A percentile compares a stretch with the other conserved stretches of the same genome.
Evolutionary conservation across 2,797 vertebrate genomes (phyloP).

Genomic region (Natrix natrix): DNA sequence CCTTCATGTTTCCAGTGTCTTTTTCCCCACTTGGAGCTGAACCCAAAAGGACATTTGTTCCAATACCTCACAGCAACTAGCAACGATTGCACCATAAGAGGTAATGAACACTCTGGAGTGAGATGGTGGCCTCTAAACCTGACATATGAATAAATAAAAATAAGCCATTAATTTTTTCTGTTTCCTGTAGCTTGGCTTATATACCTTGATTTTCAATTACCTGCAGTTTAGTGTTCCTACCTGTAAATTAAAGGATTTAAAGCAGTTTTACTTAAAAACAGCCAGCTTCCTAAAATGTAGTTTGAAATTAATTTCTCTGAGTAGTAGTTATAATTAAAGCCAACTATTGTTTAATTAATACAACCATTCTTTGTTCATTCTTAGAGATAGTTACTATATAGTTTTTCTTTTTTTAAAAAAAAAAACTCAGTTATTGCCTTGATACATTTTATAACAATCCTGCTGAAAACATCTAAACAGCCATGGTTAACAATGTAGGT

Average conservation of each 20-base stretch:
- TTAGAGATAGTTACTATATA: no score
- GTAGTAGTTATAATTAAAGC: neutral
- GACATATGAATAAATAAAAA: neutral
- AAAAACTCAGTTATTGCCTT: neutral
- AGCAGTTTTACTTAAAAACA: neutral
- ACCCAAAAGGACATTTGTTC: no score
- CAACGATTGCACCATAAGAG: neutral
- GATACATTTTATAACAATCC: neutral
- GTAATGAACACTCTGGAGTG: neutral
- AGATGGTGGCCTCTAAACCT: neutral
- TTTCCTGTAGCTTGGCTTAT: neutral
- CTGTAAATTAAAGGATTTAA: neutral
- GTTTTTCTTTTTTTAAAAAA: neutral
- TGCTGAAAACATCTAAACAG: neutral
- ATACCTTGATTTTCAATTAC: neutral
- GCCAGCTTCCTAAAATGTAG: neutral
- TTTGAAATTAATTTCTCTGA: neutral
- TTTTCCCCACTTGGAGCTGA: no score
- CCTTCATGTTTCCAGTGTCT: no score
- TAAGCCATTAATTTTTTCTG: neutral
- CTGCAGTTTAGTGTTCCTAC: neutral
- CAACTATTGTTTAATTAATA: neutral
- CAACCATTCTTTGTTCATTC: neutral
- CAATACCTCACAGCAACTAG: neutral
- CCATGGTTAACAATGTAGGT: neutral